A percentile compares a stretch with the other conserved stretches of the same genome.
phyloP scores from a whole-genome alignment of 1,140 invertebrate genomes.

The Solen grandis region DNA sequence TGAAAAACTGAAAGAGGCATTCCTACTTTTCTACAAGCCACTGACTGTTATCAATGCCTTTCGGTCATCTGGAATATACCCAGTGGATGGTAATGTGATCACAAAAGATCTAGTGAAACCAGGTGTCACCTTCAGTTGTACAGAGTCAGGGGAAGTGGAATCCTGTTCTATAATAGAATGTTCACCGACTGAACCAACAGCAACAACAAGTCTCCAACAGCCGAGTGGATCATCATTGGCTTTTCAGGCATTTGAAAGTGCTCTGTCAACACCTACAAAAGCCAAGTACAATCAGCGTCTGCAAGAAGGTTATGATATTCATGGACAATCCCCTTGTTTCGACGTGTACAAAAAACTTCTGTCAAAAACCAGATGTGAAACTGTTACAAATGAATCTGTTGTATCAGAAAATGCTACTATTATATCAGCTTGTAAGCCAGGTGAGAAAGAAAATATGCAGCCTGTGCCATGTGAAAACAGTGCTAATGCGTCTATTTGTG shows the following conservation, averaged over 20 bases:
- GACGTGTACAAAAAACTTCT: conserved; percentile 2
- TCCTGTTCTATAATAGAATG: background rate
- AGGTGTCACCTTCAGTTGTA: conserved; percentile 1
- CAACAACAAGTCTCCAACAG: background rate
- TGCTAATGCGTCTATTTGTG: too few relatives aligned
- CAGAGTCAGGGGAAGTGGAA: too few relatives aligned
- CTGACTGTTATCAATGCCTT: conserved; percentile 54
- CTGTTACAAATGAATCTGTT: too few relatives aligned
- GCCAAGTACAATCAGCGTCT: conserved; percentile 15
- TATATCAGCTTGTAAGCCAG: too few relatives aligned
- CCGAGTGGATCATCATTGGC: background rate
- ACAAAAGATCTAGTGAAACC: conserved; percentile 33
- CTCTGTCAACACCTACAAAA: conserved; percentile 14
- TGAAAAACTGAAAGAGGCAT: conserved; percentile 57
- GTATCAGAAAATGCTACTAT: too few relatives aligned
- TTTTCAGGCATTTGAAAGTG: conserved; percentile 13
- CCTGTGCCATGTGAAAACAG: too few relatives aligned
- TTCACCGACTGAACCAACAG: background rate
- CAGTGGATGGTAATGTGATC: conserved; percentile 27
- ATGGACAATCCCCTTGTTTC: background rate
- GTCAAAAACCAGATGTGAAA: too few relatives aligned
- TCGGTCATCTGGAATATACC: conserved; percentile 42
- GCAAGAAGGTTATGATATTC: conserved; percentile 9
- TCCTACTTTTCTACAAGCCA: conserved; percentile 56
- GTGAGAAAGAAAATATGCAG: too few relatives aligned